Conservation (phyloP, 2,113 vertebrate genomes). For the Cyprinus carpio region DNA sequence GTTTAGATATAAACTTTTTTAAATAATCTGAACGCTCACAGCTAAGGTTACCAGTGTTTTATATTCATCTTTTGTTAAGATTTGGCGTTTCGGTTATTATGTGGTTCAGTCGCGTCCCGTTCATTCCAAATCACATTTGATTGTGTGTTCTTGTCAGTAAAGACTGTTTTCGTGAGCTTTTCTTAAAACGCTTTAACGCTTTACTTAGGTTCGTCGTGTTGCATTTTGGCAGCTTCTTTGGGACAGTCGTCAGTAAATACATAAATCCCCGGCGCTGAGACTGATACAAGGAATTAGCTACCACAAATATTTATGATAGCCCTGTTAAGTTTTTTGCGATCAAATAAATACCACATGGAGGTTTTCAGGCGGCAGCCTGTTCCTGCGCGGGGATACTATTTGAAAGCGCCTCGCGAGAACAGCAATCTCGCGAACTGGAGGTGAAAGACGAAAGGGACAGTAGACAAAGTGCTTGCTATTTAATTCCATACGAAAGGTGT, state of each 20-base stretch:
- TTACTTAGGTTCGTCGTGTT: conserved; percentile 79
- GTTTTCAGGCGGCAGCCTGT: neutral
- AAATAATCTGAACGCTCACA: neutral
- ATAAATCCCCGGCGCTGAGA: neutral
- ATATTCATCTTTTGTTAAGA: neutral
- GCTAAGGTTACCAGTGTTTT: no score
- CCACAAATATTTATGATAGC: neutral
- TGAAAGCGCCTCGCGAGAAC: neutral
- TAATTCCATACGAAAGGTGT: no score
- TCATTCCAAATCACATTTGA: neutral
- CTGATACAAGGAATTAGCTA: neutral
- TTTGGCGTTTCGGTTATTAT: neutral
- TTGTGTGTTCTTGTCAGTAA: neutral
- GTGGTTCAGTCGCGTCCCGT: neutral
- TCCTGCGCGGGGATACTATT: neutral
- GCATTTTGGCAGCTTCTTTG: conserved; percentile 64
- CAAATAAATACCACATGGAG: neutral
- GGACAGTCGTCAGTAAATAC: neutral
- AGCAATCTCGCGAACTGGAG: neutral
- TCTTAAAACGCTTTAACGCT: neutral
- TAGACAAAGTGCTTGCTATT: no score
- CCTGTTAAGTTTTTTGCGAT: neutral
- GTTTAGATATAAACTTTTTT: no score
- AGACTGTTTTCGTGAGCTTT: neutral
- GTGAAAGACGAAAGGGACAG: no score